These are phyloP conservation scores for Synergus itoensis DNA, from an alignment of 2,888 invertebrate species.

Conservation along the genomic window DNA sequence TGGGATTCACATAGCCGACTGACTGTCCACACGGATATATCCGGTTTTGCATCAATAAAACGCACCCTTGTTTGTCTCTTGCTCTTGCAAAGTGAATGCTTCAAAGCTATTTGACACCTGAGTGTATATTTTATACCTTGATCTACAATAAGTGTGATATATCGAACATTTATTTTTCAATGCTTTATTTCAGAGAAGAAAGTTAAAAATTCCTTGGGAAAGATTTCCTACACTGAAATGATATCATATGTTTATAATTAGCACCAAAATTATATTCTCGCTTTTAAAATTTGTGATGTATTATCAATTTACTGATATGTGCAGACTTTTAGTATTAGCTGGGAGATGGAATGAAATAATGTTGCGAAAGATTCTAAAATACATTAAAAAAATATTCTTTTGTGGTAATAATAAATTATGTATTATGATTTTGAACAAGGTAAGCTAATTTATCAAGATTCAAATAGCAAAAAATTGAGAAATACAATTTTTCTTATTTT, in stretches of 20 bases:
- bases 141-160: not conserved
- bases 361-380: not conserved
- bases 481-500: too few species aligned
- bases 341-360: not conserved
- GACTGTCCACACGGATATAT: not conserved
- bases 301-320: too few species aligned
- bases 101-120: constrained; percentile 5
- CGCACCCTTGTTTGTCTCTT: constrained; percentile 7
- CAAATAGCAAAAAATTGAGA: too few species aligned
- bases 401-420: not conserved
- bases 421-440: too few species aligned
- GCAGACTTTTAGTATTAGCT: not conserved
- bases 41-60: constrained; percentile 2
- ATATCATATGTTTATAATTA: too few species aligned
- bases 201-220: too few species aligned
- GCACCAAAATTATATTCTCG: too few species aligned
- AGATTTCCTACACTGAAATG: too few species aligned
- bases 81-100: not conserved
- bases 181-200: too few species aligned
- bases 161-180: too few species aligned
- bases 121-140: not conserved
- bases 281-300: too few species aligned
- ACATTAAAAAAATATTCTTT: constrained; percentile 20
- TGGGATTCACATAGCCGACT: not conserved
- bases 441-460: too few species aligned